phyloP scores from a whole-genome alignment of 2,888 invertebrate species.

The Caenorhabditis virilis region DNA sequence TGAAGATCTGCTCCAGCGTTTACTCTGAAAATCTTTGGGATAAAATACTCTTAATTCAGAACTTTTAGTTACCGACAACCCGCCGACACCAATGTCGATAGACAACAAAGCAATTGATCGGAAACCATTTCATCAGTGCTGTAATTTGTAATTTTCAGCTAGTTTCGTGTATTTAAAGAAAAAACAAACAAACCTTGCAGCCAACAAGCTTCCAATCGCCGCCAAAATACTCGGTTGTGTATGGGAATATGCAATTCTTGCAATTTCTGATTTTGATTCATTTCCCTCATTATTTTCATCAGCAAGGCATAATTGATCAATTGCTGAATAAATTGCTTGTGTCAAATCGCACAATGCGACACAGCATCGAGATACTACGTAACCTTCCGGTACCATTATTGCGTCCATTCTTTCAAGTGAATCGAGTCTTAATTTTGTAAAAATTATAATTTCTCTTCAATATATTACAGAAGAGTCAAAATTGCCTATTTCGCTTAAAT shows the following conservation, averaged over 20 bases:
- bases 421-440: conserved; percentile 78
- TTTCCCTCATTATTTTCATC: conserved; percentile 24
- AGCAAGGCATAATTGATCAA: conserved; percentile 31
- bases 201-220: conserved; percentile 32
- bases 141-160: too few relatives aligned
- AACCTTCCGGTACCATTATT: conserved; percentile 91
- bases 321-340: conserved; percentile 32
- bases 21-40: conserved; percentile 3
- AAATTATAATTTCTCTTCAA: not conserved
- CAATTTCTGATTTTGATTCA: conserved; percentile 20
- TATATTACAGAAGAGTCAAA: not conserved
- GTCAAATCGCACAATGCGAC: conserved; percentile 40
- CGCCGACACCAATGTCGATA: conserved; percentile 86
- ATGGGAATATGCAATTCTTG: conserved; percentile 26
- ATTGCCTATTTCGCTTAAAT: not conserved
- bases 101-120: conserved; percentile 87
- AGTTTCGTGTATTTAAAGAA: too few relatives aligned
- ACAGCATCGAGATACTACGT: conserved; percentile 84
- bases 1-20: conserved; percentile 18
- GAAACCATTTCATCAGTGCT: conserved; percentile 89
- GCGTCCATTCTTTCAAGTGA: conserved; percentile 94
- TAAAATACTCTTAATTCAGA: not conserved
- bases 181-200: conserved; percentile 25
- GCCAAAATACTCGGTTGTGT: conserved; percentile 33
- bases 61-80: conserved; percentile 75